A percentile compares a stretch with the other conserved stretches of the same genome.
phyloP scores from a whole-genome alignment of 53 echinoderm and acorn worm genomes.

The Mesocentrotus franciscanus region DNA sequence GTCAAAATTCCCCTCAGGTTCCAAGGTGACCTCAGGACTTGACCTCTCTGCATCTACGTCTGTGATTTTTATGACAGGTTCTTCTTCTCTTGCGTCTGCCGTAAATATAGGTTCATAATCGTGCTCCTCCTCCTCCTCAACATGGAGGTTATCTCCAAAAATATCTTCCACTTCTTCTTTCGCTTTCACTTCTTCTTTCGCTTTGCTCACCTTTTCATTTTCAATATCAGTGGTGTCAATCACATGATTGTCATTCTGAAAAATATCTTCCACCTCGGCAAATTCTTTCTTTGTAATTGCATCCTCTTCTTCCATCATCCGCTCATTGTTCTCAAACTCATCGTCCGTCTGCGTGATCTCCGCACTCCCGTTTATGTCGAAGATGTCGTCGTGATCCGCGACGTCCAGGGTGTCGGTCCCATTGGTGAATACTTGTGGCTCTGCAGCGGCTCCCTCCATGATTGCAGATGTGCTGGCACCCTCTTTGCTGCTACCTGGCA shows the following conservation, averaged over 20 bases:
- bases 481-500: not conserved
- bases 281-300: conserved; percentile 13
- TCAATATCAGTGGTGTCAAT: not conserved
- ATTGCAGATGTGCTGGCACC: conserved; percentile 38
- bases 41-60: conserved; percentile 13
- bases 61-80: conserved; percentile 42
- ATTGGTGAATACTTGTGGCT: conserved; percentile 25
- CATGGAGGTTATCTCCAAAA: conserved; percentile 23
- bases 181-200: not conserved
- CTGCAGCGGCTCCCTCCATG: conserved; percentile 40
- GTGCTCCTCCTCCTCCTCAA: conserved; percentile 12
- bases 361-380: conserved; percentile 8
- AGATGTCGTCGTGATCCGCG: conserved; percentile 55
- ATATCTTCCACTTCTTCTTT: conserved; percentile 48
- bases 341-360: conserved; percentile 50
- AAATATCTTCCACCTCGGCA: conserved; percentile 52
- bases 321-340: conserved; percentile 58
- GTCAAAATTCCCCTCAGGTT: conserved; percentile 1
- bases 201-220: not conserved
- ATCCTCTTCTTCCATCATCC: conserved; percentile 51
- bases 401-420: conserved; percentile 60
- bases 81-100: not conserved
- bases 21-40: not conserved
- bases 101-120: conserved; percentile 62
- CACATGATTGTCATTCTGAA: conserved; percentile 31